Conservation (phyloP, 2,113 vertebrate genomes). For the Oenanthe oenanthe region DNA sequence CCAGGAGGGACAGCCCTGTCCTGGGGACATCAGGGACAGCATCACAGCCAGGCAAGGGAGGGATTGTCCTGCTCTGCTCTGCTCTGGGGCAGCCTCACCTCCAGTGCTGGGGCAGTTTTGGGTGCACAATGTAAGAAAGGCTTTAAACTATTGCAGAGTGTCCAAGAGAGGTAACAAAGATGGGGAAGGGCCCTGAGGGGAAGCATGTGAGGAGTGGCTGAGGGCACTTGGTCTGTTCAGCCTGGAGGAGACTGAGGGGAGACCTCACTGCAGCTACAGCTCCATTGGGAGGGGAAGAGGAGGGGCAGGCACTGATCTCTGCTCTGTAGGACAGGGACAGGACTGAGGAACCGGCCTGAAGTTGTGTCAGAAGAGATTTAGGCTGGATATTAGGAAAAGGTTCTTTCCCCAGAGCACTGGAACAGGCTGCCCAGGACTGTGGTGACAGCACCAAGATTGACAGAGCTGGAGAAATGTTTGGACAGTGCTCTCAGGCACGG, state of each 20-base stretch:
- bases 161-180: too few relatives aligned
- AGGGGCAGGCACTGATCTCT: background rate
- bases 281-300: accelerated
- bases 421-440: background rate
- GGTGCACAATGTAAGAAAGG: too few relatives aligned
- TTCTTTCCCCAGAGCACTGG: background rate
- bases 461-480: background rate
- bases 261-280: too few relatives aligned
- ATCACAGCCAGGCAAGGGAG: accelerated
- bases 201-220: too few relatives aligned
- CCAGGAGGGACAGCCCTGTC: background rate
- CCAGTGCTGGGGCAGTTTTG: too few relatives aligned
- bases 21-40: background rate
- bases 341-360: background rate
- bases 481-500: background rate
- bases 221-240: too few relatives aligned
- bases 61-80: background rate
- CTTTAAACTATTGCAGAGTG: too few relatives aligned
- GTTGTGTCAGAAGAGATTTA: background rate
- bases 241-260: too few relatives aligned
- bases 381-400: background rate
- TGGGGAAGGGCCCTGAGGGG: too few relatives aligned
- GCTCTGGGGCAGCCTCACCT: too few relatives aligned
- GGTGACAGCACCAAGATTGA: background rate
- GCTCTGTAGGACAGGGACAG: accelerated